Evolutionary conservation across 2,888 invertebrate species (phyloP).

Genomic region (Lampropteryx suffumata): DNA sequence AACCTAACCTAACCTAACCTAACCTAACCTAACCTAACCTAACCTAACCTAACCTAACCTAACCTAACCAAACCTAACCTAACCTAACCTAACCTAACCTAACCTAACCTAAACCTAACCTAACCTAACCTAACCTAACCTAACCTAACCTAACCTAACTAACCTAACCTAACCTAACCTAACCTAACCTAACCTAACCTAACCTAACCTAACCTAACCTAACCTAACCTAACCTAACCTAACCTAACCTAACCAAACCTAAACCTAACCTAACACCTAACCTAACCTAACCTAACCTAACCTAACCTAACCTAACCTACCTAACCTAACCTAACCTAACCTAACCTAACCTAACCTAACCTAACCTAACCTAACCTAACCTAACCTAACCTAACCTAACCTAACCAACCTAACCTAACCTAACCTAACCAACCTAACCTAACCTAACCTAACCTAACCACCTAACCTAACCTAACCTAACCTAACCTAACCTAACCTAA

Average conservation of each 20-base stretch:
- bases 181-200: too few relatives aligned
- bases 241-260: constrained; percentile 24
- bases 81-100: constrained; percentile 23
- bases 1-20: constrained; percentile 18
- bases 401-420: too few relatives aligned
- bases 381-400: too few relatives aligned
- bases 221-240: constrained; percentile 25
- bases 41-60: constrained; percentile 17
- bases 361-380: constrained; percentile 15
- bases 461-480: constrained; percentile 13
- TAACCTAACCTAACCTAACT: constrained; percentile 21
- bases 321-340: constrained; percentile 19
- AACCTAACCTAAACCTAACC: too few relatives aligned
- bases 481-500: constrained; percentile 7
- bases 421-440: too few relatives aligned
- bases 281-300: too few relatives aligned
- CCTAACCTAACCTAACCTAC: too few relatives aligned
- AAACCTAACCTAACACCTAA: too few relatives aligned
- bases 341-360: constrained; percentile 19
- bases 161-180: constrained; percentile 22
- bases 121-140: constrained; percentile 22
- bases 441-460: too few relatives aligned
- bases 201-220: constrained; percentile 26
- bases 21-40: constrained; percentile 17
- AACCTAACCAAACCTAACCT: constrained; percentile 19